Conservation (phyloP, 2,113 vertebrate species). For the Cebus imitator region DNA sequence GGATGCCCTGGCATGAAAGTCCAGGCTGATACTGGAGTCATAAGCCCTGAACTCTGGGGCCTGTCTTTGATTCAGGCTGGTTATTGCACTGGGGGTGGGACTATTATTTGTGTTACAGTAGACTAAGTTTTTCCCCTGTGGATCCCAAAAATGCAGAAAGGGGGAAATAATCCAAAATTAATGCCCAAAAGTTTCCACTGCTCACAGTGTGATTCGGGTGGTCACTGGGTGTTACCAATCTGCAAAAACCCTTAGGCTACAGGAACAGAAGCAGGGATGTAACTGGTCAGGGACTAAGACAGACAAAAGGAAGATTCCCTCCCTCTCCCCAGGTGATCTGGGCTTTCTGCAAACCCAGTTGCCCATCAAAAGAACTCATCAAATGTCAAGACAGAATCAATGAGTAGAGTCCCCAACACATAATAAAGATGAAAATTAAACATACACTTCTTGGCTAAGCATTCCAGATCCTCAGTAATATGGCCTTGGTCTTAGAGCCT, state of each 20-base stretch:
- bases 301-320: not conserved
- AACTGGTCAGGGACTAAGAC: not conserved
- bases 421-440: not conserved
- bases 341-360: not conserved
- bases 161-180: not conserved
- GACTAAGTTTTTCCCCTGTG: not conserved
- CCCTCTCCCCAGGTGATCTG: not conserved
- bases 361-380: not conserved
- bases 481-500: not conserved
- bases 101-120: not conserved
- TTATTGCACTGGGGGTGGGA: not conserved
- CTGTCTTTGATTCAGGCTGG: not conserved
- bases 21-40: not conserved
- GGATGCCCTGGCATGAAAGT: not conserved
- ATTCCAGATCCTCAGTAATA: not conserved
- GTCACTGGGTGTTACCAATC: not conserved
- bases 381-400: not conserved
- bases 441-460: not conserved
- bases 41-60: not conserved
- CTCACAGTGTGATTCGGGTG: not conserved
- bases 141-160: not conserved
- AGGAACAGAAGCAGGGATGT: not conserved
- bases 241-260: not conserved
- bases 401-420: not conserved
- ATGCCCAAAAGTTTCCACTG: rapidly evolving